Conservation (phyloP, 2,113 vertebrate species). For the Nibea coibor region DNA sequence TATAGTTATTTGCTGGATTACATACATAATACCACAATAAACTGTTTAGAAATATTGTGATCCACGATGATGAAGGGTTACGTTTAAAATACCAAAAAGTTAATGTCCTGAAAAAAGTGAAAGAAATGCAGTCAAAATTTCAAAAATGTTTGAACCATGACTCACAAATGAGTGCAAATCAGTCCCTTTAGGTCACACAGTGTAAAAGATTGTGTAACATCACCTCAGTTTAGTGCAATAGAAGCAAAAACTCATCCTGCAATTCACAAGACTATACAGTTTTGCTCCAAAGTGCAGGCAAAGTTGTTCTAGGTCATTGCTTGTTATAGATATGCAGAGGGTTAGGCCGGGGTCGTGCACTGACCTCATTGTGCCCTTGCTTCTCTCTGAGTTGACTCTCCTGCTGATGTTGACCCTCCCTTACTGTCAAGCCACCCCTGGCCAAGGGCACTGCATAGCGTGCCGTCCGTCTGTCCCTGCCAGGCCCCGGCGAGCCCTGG, state of each 20-base stretch:
- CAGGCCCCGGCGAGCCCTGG: constrained; percentile 51
- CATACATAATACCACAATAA: constrained; percentile 70
- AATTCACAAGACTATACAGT: background rate
- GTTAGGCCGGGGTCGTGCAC: constrained; percentile 29
- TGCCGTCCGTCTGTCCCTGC: constrained; percentile 75
- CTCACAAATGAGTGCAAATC: background rate
- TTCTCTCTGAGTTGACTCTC: constrained; percentile 81
- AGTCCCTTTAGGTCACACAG: background rate
- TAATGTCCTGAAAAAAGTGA: background rate
- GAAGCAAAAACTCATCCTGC: background rate
- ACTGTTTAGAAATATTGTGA: background rate
- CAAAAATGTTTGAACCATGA: background rate
- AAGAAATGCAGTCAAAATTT: background rate
- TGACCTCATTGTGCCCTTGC: constrained; percentile 75
- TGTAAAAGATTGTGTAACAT: background rate
- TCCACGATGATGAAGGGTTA: background rate
- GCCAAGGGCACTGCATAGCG: constrained; percentile 73
- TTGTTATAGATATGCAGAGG: background rate
- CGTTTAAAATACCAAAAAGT: background rate
- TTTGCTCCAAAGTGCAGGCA: background rate
- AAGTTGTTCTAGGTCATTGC: background rate
- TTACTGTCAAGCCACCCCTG: constrained; percentile 72
- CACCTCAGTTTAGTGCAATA: background rate
- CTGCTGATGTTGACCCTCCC: constrained; percentile 76
- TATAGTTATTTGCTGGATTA: constrained; percentile 62